phyloP scores from a whole-genome alignment of 2,888 invertebrate species.

The Diarsia dahlii region DNA sequence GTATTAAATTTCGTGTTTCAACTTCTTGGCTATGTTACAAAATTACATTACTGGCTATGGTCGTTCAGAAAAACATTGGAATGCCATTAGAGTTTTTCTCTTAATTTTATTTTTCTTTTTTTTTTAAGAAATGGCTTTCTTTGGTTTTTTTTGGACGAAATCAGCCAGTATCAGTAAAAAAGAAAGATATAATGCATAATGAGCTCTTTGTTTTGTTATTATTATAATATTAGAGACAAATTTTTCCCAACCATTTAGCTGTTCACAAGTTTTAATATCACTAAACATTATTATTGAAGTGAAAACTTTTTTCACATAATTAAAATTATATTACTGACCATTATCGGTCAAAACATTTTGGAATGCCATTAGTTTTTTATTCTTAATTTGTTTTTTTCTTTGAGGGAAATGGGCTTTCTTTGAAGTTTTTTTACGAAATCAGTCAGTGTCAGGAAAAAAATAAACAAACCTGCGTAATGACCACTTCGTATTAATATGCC shows the following conservation, averaged over 20 bases:
- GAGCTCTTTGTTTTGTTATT: too few species aligned
- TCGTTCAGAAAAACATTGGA: background rate
- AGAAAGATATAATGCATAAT: too few species aligned
- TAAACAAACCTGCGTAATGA: too few species aligned
- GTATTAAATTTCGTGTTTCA: too few species aligned
- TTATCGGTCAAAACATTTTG: background rate
- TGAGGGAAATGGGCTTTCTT: background rate
- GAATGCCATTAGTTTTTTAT: background rate
- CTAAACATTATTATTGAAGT: too few species aligned
- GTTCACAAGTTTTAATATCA: too few species aligned
- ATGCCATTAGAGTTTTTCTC: background rate
- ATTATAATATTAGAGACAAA: too few species aligned
- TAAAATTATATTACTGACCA: constrained; percentile 3
- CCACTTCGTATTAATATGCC: too few species aligned
- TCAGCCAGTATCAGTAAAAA: background rate
- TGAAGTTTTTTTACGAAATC: background rate
- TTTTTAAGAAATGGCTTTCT: background rate
- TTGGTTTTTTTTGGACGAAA: background rate
- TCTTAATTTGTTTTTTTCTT: background rate
- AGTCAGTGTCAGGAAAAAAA: background rate
- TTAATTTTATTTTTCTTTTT: background rate
- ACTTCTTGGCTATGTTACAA: background rate
- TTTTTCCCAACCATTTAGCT: too few species aligned
- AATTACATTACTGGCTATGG: background rate
- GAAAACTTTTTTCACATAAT: too few species aligned